Evolutionary conservation across 2,888 invertebrate genomes (phyloP).

Genomic region (Rapana venosa): DNA sequence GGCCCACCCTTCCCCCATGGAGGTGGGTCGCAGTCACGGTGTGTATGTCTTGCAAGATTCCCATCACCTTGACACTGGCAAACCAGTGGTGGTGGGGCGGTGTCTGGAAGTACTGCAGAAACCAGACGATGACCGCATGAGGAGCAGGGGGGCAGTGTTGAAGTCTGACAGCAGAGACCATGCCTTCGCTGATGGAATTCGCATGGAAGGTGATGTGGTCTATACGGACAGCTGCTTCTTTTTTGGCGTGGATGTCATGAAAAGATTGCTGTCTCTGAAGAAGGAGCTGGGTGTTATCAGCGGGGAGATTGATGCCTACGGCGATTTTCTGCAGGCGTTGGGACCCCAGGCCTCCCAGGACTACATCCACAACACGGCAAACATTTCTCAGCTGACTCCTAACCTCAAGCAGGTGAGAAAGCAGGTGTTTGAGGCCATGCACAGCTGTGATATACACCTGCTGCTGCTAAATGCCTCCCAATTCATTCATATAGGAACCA

Average conservation of each 20-base stretch:
- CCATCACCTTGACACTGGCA: constrained; percentile 55
- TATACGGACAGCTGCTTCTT: constrained; percentile 80
- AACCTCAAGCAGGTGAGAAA: constrained; percentile 64
- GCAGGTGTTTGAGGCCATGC: constrained; percentile 71
- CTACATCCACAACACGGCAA: constrained; percentile 71
- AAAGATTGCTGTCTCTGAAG: constrained; percentile 74
- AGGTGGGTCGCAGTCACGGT: constrained; percentile 78
- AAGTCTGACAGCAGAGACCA: constrained; percentile 49
- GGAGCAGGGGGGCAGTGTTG: constrained; percentile 74
- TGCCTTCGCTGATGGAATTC: constrained; percentile 58
- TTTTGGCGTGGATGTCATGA: constrained; percentile 76
- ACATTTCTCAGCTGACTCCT: constrained; percentile 67
- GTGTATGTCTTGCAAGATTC: constrained; percentile 78
- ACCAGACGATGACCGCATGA: constrained; percentile 76
- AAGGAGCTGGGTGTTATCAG: constrained; percentile 68
- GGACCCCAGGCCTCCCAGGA: constrained; percentile 71
- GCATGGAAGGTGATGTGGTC: constrained; percentile 64
- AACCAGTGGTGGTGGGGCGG: constrained; percentile 62
- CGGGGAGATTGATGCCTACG: constrained; percentile 80
- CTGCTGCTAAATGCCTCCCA: constrained; percentile 76
- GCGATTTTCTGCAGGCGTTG: constrained; percentile 79
- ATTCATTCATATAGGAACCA: constrained; percentile 80
- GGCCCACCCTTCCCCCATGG: constrained; percentile 79
- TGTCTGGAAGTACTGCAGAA: constrained; percentile 79
- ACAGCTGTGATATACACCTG: constrained; percentile 70